Evolutionary conservation across 1,140 invertebrate genomes (phyloP).

Genomic region (Thaumatotibia leucotreta): DNA sequence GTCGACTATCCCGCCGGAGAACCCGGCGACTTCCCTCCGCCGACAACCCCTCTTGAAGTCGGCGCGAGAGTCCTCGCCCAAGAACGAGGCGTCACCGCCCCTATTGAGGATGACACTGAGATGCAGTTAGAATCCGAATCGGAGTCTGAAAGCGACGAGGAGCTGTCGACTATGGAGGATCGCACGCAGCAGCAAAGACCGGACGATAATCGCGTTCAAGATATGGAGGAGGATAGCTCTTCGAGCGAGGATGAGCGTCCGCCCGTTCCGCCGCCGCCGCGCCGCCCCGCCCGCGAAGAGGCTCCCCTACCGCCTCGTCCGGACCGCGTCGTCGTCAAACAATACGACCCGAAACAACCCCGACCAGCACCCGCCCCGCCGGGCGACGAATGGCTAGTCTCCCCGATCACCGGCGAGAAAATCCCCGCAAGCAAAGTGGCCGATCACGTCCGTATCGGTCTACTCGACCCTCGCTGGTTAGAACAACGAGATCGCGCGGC

Average conservation of each 20-base stretch:
- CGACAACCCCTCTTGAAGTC: slow-evolving; percentile 97
- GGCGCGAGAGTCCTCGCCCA: slow-evolving; percentile 95
- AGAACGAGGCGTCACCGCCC: slow-evolving; percentile 77
- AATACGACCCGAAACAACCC: slow-evolving; percentile 95
- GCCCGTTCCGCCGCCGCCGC: slow-evolving; percentile 69
- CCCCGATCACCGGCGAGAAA: slow-evolving; percentile 97
- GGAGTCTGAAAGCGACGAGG: slow-evolving; percentile 81
- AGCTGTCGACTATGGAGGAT: slow-evolving; percentile 82
- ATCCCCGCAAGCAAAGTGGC: slow-evolving; percentile 98
- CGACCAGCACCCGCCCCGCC: slow-evolving; percentile 78
- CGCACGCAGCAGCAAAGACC: slow-evolving; percentile 75
- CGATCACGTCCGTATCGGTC: slow-evolving; percentile 98
- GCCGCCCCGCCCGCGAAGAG: slow-evolving; percentile 77
- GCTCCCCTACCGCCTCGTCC: slow-evolving; percentile 90
- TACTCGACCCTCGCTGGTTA: slow-evolving; percentile 98
- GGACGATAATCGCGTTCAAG: slow-evolving; percentile 80
- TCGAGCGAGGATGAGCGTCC: slow-evolving; percentile 86
- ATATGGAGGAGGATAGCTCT: slow-evolving; percentile 93
- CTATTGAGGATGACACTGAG: slow-evolving; percentile 81
- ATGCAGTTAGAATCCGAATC: slow-evolving; percentile 81
- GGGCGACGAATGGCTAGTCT: slow-evolving; percentile 95
- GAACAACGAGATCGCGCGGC: slow-evolving; percentile 90
- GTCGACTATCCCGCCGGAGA: slow-evolving; percentile 99
- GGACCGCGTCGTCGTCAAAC: slow-evolving; percentile 97
- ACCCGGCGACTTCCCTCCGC: slow-evolving; percentile 95